phyloP scores from a whole-genome alignment of 2,888 invertebrate genomes.

The Drosophila barbarae region DNA sequence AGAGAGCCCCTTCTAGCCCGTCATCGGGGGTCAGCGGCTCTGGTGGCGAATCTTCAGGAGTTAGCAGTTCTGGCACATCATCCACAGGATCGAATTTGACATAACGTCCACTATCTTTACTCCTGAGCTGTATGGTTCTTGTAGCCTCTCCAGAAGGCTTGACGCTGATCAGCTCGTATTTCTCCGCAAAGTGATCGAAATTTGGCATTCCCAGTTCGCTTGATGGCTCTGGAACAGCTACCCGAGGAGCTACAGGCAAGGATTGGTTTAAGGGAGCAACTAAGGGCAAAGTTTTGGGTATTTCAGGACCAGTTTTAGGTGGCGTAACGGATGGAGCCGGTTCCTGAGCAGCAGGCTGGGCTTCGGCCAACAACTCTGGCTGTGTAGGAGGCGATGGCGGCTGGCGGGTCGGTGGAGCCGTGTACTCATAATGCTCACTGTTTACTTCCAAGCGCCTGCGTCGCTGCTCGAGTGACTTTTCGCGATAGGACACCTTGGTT shows the following conservation, averaged over 20 bases:
- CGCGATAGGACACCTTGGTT: conserved; percentile 30
- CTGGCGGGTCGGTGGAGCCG: conserved; percentile 55
- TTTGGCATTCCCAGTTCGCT: conserved; percentile 54
- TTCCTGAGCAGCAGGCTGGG: not conserved
- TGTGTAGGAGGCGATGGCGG: conserved; percentile 58
- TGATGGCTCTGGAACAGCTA: conserved; percentile 7
- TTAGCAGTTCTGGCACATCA: conserved; percentile 63
- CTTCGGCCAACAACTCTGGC: not conserved
- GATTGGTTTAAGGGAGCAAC: conserved; percentile 1
- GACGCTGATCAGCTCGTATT: conserved; percentile 53
- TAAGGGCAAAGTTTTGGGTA: not conserved
- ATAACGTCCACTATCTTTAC: conserved; percentile 60
- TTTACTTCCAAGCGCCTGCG: conserved; percentile 46
- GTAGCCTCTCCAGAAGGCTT: conserved; percentile 22
- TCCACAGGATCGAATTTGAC: conserved; percentile 72
- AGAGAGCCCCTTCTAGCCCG: conserved; percentile 44
- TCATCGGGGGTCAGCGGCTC: conserved; percentile 58
- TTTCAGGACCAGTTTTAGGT: not conserved
- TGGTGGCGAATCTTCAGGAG: conserved; percentile 57
- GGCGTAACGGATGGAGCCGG: not conserved
- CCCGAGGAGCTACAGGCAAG: not conserved
- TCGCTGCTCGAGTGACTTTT: conserved; percentile 32
- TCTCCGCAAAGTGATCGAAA: conserved; percentile 66
- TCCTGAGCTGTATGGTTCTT: conserved; percentile 11
- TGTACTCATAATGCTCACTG: conserved; percentile 50